Evolutionary conservation across 2,113 vertebrate genomes (phyloP).

Genomic region (Xiphorhynchus elegans): DNA sequence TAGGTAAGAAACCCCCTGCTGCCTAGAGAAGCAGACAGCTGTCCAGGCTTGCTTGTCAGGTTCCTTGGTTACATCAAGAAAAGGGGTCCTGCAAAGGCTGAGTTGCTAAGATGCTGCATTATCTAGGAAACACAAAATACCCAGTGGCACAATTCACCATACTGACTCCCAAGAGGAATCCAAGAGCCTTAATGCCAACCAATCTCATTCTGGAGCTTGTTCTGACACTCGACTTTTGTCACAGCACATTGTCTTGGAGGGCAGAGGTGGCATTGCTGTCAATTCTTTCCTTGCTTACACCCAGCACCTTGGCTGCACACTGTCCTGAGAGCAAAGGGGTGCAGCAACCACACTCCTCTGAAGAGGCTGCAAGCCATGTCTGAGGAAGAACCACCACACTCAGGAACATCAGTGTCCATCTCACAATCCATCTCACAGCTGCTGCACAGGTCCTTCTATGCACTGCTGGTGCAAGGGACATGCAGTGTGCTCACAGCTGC

Average conservation of each 20-base stretch:
- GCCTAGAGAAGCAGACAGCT: not conserved
- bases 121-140: not conserved
- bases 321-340: not conserved
- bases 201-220: fast-evolving
- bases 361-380: not conserved
- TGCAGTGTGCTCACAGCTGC: not conserved
- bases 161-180: not conserved
- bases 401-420: fast-evolving
- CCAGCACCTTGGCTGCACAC: fast-evolving
- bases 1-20: not conserved
- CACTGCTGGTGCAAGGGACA: not conserved
- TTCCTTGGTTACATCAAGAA: not conserved
- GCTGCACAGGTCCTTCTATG: not conserved
- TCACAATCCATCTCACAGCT: no score
- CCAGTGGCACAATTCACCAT: not conserved
- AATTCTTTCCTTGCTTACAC: not conserved
- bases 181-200: not conserved
- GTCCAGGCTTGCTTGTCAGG: not conserved
- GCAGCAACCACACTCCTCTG: not conserved
- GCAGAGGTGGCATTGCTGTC: not conserved
- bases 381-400: not conserved
- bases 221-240: fast-evolving
- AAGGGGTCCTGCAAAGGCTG: not conserved
- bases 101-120: not conserved
- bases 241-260: not conserved